Percentiles rank a stretch among this genome's conserved stretches.
phyloP scores from a whole-genome alignment of 2,113 vertebrate species.

The Pedionomus torquatus region DNA sequence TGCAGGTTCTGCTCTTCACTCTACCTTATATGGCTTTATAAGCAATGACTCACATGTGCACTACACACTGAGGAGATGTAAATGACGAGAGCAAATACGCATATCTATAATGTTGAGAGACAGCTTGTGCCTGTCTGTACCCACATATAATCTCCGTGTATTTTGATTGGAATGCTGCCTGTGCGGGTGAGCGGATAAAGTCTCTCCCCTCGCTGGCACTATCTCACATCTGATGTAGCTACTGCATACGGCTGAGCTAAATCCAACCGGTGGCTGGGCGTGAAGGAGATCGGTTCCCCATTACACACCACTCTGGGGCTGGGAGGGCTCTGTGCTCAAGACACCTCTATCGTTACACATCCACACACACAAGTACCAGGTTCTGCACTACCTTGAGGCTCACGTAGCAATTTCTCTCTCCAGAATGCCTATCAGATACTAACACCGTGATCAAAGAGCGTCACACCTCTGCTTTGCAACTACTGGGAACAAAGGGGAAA shows the following conservation, averaged over 20 bases:
- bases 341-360: neutral
- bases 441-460: neutral
- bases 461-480: neutral
- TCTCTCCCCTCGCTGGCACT: slow-evolving; percentile 21
- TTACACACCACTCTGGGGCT: neutral
- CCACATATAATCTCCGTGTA: neutral
- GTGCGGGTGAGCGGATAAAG: neutral
- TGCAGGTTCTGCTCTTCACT: neutral
- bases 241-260: slow-evolving; percentile 3
- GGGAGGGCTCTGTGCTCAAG: neutral
- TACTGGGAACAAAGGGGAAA: neutral
- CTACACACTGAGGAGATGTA: neutral
- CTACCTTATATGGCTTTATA: neutral
- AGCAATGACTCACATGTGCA: slow-evolving; percentile 7
- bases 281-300: neutral
- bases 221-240: neutral
- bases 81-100: neutral
- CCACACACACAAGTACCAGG: neutral
- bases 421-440: neutral
- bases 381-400: neutral
- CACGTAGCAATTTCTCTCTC: neutral
- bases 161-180: neutral
- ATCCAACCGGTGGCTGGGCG: neutral
- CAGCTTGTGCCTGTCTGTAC: slow-evolving; percentile 36
- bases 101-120: neutral